Conservation (phyloP, 2,888 invertebrate species). For the Gortyna flavago region DNA sequence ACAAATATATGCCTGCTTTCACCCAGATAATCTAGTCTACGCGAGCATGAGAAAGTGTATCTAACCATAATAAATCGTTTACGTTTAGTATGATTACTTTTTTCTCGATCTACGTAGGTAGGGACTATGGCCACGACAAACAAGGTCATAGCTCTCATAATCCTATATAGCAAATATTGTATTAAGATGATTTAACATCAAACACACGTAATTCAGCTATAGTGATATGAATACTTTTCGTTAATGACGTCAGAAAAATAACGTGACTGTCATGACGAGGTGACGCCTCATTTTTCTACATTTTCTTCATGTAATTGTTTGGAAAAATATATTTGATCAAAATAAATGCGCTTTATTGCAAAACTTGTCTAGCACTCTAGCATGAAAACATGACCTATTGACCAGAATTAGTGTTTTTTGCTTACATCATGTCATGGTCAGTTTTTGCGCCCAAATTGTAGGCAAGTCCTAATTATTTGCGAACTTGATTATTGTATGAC, state of each 20-base stretch:
- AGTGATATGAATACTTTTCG: neutral
- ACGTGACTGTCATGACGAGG: neutral
- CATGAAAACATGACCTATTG: slow-evolving; percentile 63
- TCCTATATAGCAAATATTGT: neutral
- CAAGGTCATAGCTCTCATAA: slow-evolving; percentile 4
- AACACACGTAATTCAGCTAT: neutral
- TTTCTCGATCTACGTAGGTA: neutral
- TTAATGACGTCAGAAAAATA: neutral
- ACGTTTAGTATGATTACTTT: slow-evolving; percentile 35
- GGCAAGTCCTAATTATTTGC: slow-evolving; percentile 6
- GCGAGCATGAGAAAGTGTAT: neutral
- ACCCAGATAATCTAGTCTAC: neutral
- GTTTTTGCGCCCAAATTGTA: slow-evolving; percentile 39
- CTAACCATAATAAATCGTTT: slow-evolving; percentile 10
- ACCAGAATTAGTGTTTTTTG: slow-evolving; percentile 42
- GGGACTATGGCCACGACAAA: neutral
- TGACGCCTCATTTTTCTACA: neutral
- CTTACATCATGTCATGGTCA: slow-evolving; percentile 42
- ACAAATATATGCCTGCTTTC: neutral
- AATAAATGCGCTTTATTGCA: slow-evolving; percentile 21
- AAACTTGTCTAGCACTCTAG: slow-evolving; percentile 34
- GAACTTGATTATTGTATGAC: slow-evolving; percentile 7
- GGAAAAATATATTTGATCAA: neutral
- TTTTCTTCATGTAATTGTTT: neutral
- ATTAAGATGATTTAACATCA: slow-evolving; percentile 8